Percentiles rank a stretch among this genome's conserved stretches.
Evolutionary conservation across 2,888 invertebrate species (phyloP).

Genomic region (Podabrus alpinus): DNA sequence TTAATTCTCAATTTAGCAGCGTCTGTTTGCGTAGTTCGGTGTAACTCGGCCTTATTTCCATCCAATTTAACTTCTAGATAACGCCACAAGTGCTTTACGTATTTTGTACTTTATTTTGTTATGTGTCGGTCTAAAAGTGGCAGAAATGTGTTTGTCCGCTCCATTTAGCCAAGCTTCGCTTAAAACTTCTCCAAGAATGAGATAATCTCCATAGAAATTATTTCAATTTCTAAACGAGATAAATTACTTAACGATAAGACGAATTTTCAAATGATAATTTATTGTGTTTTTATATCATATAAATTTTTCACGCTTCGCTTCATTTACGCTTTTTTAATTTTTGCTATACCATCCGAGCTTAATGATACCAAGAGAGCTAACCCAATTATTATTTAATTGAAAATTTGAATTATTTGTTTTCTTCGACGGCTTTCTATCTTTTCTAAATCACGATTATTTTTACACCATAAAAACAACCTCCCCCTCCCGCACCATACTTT

Average conservation of each 20-base stretch:
- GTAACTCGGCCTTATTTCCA: conserved; percentile 41
- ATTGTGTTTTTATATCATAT: background rate
- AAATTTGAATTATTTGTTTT: background rate
- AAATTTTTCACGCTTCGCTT: background rate
- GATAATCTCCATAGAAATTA: background rate
- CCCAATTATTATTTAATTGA: background rate
- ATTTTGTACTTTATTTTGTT: conserved; percentile 32
- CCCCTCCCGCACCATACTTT: background rate
- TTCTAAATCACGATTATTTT: no score
- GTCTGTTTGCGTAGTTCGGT: conserved; percentile 45
- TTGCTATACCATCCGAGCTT: background rate
- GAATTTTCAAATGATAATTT: background rate
- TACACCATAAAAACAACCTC: no score
- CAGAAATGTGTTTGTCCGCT: conserved; percentile 13
- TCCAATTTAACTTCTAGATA: conserved; percentile 45
- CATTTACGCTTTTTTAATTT: background rate
- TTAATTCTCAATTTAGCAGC: conserved; percentile 47
- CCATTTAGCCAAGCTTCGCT: conserved; percentile 1
- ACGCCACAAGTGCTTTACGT: conserved; percentile 33
- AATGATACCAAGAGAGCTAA: background rate
- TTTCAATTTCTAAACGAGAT: background rate
- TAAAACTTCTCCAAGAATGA: background rate
- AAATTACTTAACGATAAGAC: conserved; percentile 1
- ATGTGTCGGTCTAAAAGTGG: conserved; percentile 15
- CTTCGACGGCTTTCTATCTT: no score